These are phyloP conservation scores for Loriculus beryllinus DNA, from an alignment of 2,797 vertebrate genomes.

Conservation along the genomic window DNA sequence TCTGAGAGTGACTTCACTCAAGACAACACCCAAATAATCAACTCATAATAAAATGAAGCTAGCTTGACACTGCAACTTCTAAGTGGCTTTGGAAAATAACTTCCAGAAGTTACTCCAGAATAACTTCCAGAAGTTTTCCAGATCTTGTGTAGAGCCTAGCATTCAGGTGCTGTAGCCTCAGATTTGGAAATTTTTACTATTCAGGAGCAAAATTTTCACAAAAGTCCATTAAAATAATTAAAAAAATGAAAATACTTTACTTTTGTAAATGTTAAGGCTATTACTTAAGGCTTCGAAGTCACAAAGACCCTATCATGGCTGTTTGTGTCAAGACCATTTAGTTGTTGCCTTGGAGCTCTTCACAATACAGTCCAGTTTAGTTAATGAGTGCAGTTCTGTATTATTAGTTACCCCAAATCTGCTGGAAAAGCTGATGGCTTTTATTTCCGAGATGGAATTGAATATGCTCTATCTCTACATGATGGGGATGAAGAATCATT, in stretches of 20 bases:
- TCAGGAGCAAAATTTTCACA: neutral
- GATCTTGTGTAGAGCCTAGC: neutral
- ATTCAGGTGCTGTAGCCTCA: neutral
- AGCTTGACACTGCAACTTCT: neutral
- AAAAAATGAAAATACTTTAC: neutral
- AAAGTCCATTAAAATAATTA: neutral
- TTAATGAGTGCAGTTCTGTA: constrained; percentile 12
- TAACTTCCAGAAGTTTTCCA: neutral
- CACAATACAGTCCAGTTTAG: neutral
- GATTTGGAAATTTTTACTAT: neutral
- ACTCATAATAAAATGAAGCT: neutral
- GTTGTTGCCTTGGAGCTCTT: constrained; percentile 7
- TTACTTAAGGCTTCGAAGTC: neutral
- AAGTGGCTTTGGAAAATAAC: neutral
- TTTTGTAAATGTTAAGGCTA: neutral
- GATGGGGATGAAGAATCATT: neutral
- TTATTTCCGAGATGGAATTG: constrained; percentile 40
- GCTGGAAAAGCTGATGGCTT: constrained; percentile 28
- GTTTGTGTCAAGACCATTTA: neutral
- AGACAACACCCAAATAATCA: neutral
- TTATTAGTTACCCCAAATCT: constrained; percentile 26
- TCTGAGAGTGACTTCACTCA: neutral
- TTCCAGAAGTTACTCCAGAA: neutral
- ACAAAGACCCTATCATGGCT: neutral
- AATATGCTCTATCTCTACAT: neutral